Base-by-base conservation (phyloP, 2,888 invertebrate genomes). In the Polydrusus tereticollis region DNA sequence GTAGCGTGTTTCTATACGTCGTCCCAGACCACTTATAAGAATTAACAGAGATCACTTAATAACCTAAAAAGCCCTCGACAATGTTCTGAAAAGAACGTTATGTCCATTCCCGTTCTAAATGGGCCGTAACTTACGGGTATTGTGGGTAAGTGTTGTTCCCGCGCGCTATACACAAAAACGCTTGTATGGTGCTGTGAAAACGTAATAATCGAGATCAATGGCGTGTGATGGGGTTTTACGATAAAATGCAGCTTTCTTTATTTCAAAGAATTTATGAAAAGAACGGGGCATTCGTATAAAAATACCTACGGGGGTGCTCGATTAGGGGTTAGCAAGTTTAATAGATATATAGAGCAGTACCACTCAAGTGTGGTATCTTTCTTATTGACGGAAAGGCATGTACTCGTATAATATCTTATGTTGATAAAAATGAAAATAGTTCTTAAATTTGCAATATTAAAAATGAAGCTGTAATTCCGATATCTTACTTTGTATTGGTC, bases 11-110 rank as follows among this genome's bases (percentile, higher is more conserved):
- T 36, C 66, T 52, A 45, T 43, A 66, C 57, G 66, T 66, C 45
- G 55, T 57, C 29, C 57, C 43, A 47, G 64, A 58, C 64, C 58
- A 43, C 58, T 70, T 70, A 64, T 45, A 64, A 50, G 70, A 70
- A 70, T 70, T 70, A 70, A 70, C 58, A 47, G 64, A 64, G 70
- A 70, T 70, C 70, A 38, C 58, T 70, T 70, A 70, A 70, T 64
- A 58, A 64, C 58, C 58, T 23, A 50, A 64, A 70, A 33, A 58
- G 69, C 58, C 64, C 64, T 64, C 64, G 50, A 59, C 58, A 59
- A 58, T 36, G 20, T 33, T 47, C 58, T 38, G 21, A 67, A 47
- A 67, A 59, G 59, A 67, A 58, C 67, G 43, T 57, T 43, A 67
- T 47, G 57, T 50, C 63, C 63, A 52, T 69, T 69, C 43, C 26